phyloP scores from a whole-genome alignment of 1,140 invertebrate genomes.

The Apis cerana region DNA sequence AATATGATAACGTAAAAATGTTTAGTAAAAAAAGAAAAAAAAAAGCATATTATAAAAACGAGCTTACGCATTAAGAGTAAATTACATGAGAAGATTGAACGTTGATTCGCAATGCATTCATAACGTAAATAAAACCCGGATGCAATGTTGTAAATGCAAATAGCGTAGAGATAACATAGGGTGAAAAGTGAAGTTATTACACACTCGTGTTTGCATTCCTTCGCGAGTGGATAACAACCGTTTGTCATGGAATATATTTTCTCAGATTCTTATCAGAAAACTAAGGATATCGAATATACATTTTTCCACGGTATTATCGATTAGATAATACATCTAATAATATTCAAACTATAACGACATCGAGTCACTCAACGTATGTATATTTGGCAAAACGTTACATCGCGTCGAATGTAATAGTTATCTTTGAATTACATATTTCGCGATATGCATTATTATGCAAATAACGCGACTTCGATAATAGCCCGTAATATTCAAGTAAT shows the following conservation, averaged over 20 bases:
- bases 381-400: too few relatives aligned
- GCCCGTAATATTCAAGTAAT: too few relatives aligned
- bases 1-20: constrained; percentile 7
- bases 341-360: too few relatives aligned
- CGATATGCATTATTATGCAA: too few relatives aligned
- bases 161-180: neutral
- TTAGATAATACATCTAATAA: too few relatives aligned
- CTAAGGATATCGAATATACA: neutral
- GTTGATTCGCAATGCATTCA: neutral
- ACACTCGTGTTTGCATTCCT: neutral
- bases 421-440: too few relatives aligned
- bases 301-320: neutral
- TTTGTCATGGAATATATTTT: neutral
- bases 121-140: neutral
- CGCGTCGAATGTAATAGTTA: too few relatives aligned
- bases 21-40: neutral
- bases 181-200: neutral
- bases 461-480: too few relatives aligned
- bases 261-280: neutral
- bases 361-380: too few relatives aligned
- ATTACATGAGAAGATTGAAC: constrained; percentile 22
- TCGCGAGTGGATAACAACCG: neutral
- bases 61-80: constrained; percentile 9
- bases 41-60: constrained; percentile 12
- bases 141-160: constrained; percentile 5